A percentile compares a stretch with the other conserved stretches of the same genome.
phyloP scores from a whole-genome alignment of 2,888 invertebrate species.

The Tipula confusa region DNA sequence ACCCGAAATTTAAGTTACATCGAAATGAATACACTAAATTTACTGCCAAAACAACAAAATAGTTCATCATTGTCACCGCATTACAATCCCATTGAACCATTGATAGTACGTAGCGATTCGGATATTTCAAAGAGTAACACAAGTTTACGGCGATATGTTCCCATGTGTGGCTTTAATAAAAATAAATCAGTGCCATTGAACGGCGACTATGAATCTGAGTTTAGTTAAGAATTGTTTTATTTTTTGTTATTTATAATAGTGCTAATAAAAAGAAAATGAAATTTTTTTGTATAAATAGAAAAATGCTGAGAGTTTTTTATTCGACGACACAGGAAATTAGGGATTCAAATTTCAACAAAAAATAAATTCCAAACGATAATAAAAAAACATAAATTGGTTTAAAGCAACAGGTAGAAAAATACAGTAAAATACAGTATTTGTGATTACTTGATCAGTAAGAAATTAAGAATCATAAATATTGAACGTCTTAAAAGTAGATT shows the following conservation, averaged over 20 bases:
- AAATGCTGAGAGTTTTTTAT: neutral
- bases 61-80: neutral
- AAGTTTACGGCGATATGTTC: conserved; percentile 37
- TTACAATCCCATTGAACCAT: conserved; percentile 38
- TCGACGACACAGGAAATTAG: neutral
- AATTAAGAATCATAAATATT: neutral
- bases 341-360: neutral
- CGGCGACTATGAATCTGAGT: neutral
- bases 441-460: too few species aligned
- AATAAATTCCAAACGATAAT: neutral
- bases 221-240: neutral
- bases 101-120: conserved; percentile 32
- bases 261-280: neutral
- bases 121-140: conserved; percentile 34
- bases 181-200: conserved; percentile 15
- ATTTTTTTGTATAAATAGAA: neutral
- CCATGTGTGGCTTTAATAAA: conserved; percentile 35
- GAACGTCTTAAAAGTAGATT: neutral
- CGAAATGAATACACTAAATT: conserved; percentile 34
- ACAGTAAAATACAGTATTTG: too few species aligned
- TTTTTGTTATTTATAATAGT: neutral
- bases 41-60: conserved; percentile 33
- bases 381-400: neutral
- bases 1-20: conserved; percentile 13
- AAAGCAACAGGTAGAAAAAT: neutral